Base-by-base conservation (phyloP, 2,888 invertebrate species). In the Spodoptera exigua region DNA sequence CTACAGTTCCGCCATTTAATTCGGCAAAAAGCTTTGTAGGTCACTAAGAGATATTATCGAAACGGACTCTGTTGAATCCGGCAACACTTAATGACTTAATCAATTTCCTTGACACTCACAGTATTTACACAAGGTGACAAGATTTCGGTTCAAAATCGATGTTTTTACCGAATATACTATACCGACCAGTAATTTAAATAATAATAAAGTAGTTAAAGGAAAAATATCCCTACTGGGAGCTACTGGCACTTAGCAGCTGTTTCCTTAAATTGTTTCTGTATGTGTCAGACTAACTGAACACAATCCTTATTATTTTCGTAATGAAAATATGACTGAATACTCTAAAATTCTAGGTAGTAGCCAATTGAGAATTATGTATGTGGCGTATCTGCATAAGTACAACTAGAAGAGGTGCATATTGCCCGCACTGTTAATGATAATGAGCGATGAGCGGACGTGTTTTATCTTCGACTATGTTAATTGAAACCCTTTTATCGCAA, bases 401-500 rank as follows among this genome's bases (percentile, higher is more conserved):
- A 44, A 64, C 41, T 39, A 35, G 35, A 16, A 36, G 51, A 41
- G 53, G 63, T 57, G 70, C 52, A 63, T 39, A 54, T 71, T 53
- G 54, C 45, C 43, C 36, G 54, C 45, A 39, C 57, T 61, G 61
- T 49, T 52, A 53, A 36, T 64, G 64, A 64, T 61, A 72, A 76
- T 61, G 45, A 54, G 56, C 62, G 60, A 76, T 61, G 45, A 54
- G 56, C 62, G 60, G 68, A 63, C 56, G 44, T 57, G 37, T 55
- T 53, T 67, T 76, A 66, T 71, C 62, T 61, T 45, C 57, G 53
- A 37, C 47, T 49, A 27, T 61, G 63, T 64, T 63, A 72, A 72
- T 74, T 74, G 54, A 67, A 71, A 57, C 51, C 17, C 53, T 61
- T 16, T 59, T 67, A 71, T 61, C 56, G 35, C 39, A 47, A 21